Conservation (phyloP, 1,140 invertebrate species). For the Ceratoteleas bidentatus region DNA sequence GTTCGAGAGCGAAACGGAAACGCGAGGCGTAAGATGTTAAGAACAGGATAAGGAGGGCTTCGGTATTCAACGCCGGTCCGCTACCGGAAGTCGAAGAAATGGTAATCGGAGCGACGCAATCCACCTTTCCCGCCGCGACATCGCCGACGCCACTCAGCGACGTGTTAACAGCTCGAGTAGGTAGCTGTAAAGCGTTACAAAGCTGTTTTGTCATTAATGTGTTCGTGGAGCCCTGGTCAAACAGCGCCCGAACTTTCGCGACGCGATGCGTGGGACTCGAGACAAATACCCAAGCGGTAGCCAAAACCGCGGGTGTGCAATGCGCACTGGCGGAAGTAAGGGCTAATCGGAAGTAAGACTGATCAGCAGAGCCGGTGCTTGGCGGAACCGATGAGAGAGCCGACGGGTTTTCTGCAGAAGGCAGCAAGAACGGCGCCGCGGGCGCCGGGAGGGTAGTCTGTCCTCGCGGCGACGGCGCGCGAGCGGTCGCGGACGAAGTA, state of each 20-base stretch:
- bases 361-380: too few species aligned
- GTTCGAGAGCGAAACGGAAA: not conserved
- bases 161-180: not conserved
- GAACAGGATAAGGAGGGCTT: not conserved
- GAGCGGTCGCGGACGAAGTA: too few species aligned
- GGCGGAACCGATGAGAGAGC: too few species aligned
- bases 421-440: too few species aligned
- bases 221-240: not conserved
- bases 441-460: not conserved
- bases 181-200: not conserved
- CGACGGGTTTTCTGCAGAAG: not conserved
- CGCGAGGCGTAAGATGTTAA: not conserved
- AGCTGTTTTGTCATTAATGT: not conserved
- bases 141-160: not conserved
- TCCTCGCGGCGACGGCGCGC: too few species aligned
- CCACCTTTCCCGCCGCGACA: not conserved
- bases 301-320: not conserved
- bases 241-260: not conserved
- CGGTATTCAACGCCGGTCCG: not conserved
- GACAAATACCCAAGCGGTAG: constrained; percentile 13
- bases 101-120: not conserved
- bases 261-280: not conserved
- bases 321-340: not conserved
- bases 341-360: too few species aligned
- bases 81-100: not conserved